Evolutionary conservation across 2,797 vertebrate genomes (phyloP).

Genomic region (Lacerta viridis): DNA sequence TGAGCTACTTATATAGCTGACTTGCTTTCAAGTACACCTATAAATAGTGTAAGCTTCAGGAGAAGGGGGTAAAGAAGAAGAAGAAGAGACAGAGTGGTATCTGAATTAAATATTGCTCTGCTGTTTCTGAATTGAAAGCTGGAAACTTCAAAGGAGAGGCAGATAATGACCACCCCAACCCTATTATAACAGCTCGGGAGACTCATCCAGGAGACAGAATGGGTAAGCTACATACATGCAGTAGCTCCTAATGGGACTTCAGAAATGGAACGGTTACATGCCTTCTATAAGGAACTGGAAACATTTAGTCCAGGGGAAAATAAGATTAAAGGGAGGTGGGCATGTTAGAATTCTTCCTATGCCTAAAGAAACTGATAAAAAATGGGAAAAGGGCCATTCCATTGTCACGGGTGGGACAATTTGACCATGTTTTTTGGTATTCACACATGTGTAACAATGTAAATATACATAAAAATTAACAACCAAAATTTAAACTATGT

Average conservation of each 20-base stretch:
- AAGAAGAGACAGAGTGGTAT: background rate
- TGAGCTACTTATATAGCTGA: background rate
- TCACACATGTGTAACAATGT: too few species aligned
- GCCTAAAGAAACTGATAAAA: background rate
- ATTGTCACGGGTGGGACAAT: too few species aligned
- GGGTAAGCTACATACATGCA: rapidly evolving
- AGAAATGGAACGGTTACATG: background rate
- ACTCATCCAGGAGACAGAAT: constrained; percentile 31
- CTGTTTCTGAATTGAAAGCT: constrained; percentile 47
- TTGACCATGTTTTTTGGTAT: too few species aligned
- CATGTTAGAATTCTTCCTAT: background rate
- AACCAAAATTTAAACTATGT: too few species aligned
- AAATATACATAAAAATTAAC: too few species aligned
- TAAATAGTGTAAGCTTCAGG: constrained; percentile 46
- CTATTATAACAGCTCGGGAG: constrained; percentile 9
- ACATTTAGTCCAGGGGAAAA: background rate
- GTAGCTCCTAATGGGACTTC: rapidly evolving
- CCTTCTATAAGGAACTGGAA: background rate
- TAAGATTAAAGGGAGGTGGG: background rate
- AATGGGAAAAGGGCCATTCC: too few species aligned
- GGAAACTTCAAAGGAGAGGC: constrained; percentile 24
- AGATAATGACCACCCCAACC: constrained; percentile 1
- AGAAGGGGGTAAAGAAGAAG: constrained; percentile 17
- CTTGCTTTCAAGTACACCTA: constrained; percentile 41
- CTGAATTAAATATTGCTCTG: constrained; percentile 30